These are phyloP conservation scores for Trissolcus brochymenae DNA, from an alignment of 2,888 invertebrate genomes.

Conservation along the genomic window DNA sequence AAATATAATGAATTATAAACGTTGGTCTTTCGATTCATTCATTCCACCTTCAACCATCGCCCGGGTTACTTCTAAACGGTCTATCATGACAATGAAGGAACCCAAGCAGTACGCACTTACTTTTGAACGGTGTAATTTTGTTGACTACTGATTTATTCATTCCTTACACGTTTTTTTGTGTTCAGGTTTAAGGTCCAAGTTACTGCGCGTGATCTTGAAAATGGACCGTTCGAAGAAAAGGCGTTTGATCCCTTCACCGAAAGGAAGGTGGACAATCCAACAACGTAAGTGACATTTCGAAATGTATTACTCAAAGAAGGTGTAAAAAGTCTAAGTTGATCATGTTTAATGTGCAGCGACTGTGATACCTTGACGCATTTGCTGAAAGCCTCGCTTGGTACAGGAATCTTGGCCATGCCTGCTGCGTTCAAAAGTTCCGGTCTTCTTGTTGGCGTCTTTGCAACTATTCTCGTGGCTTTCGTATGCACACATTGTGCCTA, in stretches of 20 bases:
- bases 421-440: constrained; percentile 93
- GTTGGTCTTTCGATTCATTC: constrained; percentile 29
- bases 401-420: constrained; percentile 97
- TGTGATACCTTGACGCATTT: constrained; percentile 94
- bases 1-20: constrained; percentile 42
- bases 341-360: constrained; percentile 81
- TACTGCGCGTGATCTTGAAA: constrained; percentile 81
- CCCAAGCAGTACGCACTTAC: background rate
- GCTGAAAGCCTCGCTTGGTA: constrained; percentile 96
- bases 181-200: constrained; percentile 80
- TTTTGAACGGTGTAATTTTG: background rate
- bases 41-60: constrained; percentile 8
- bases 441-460: constrained; percentile 87
- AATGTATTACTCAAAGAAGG: too few species aligned
- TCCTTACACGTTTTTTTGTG: background rate
- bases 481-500: constrained; percentile 97
- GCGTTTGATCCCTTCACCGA: constrained; percentile 87
- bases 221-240: constrained; percentile 74
- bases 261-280: constrained; percentile 85
- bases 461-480: constrained; percentile 89
- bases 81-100: background rate
- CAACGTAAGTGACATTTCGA: constrained; percentile 82
- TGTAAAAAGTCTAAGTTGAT: background rate
- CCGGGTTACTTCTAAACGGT: background rate
- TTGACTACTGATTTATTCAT: background rate